Conservation (phyloP, 1,140 invertebrate genomes). For the Drosophila subobscura region DNA sequence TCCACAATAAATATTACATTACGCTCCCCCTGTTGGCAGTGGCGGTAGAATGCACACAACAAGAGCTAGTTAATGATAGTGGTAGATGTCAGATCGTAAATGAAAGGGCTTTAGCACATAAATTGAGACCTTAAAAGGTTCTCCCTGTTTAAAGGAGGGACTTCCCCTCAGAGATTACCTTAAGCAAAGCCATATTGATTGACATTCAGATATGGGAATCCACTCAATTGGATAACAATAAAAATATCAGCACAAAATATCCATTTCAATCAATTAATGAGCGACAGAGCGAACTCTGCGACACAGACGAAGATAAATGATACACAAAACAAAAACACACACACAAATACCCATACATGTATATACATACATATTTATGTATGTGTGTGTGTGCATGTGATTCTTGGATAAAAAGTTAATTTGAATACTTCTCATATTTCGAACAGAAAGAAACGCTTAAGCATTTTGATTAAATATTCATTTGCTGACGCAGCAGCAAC, state of each 20-base stretch:
- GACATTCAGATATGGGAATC: constrained; percentile 11
- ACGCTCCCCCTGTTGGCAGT: not conserved
- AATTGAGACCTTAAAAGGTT: no score
- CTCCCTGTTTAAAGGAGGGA: constrained; percentile 4
- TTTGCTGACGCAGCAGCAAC: constrained; percentile 74
- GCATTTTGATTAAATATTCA: constrained; percentile 77
- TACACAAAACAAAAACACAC: not conserved
- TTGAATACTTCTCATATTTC: constrained; percentile 53
- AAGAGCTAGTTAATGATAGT: no score
- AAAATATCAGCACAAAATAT: constrained; percentile 34
- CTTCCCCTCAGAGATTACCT: constrained; percentile 14
- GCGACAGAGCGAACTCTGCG: constrained; percentile 11
- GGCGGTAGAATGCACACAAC: not conserved
- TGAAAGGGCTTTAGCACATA: no score
- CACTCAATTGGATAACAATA: constrained; percentile 18
- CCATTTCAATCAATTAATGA: constrained; percentile 62
- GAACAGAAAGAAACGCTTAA: constrained; percentile 57
- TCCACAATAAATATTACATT: constrained; percentile 24
- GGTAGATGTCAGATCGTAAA: no score
- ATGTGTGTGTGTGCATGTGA: no score
- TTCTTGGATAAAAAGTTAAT: constrained; percentile 23
- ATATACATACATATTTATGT: no score
- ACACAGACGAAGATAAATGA: constrained; percentile 24
- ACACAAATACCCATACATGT: not conserved
- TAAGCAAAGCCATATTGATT: constrained; percentile 14